Evolutionary conservation across 2,888 invertebrate genomes (phyloP).

Genomic region (Escarpia spicata): DNA sequence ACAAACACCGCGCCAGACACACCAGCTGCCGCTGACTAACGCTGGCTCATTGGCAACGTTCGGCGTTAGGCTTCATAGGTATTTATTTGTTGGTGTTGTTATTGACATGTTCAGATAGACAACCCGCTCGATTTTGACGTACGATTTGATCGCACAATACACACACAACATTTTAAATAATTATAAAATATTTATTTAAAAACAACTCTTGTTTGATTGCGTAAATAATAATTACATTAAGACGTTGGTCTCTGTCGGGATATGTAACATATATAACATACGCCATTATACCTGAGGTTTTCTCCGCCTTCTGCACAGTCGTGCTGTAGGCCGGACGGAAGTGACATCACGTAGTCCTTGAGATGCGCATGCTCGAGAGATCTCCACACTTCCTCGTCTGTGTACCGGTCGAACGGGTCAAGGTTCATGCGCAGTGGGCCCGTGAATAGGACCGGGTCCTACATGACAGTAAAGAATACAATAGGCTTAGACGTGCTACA

Average conservation of each 20-base stretch:
- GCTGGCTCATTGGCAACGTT: constrained; percentile 35
- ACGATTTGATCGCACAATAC: no score
- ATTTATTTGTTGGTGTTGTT: no score
- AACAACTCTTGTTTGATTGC: no score
- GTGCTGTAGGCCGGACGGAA: constrained; percentile 80
- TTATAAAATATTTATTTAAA: no score
- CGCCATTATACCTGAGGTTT: constrained; percentile 69
- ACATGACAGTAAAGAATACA: constrained; percentile 72
- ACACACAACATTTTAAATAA: no score
- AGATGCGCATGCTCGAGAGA: constrained; percentile 89
- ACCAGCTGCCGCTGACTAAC: constrained; percentile 64
- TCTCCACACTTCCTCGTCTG: constrained; percentile 86
- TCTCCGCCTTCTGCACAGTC: constrained; percentile 90
- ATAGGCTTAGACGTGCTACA: no score
- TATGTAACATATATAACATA: no score
- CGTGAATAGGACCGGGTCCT: constrained; percentile 95
- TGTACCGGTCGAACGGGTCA: constrained; percentile 83
- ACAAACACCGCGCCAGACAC: constrained; percentile 60
- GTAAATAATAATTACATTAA: no score
- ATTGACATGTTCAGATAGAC: no score
- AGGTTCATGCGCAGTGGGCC: constrained; percentile 88
- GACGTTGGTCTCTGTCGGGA: no score
- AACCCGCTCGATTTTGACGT: no score
- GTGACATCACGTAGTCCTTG: constrained; percentile 80
- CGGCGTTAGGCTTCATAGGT: no score